Conservation (phyloP, 2,113 vertebrate genomes). For the Forbesichthys papilliferus region DNA sequence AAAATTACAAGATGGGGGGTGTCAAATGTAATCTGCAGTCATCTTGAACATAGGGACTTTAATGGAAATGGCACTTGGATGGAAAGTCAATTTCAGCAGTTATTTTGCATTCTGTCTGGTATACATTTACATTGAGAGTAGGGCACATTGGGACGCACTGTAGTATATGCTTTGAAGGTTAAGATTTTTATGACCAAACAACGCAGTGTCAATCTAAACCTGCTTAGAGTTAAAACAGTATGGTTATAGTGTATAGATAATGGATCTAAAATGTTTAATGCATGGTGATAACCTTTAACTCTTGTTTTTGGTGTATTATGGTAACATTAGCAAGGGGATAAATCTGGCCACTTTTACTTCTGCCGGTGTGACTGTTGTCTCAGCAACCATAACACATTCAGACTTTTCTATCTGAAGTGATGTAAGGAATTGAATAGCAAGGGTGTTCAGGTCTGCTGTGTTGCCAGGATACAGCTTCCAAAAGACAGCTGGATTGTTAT, state of each 20-base stretch:
- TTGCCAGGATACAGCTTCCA: constrained; percentile 73
- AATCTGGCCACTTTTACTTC: constrained; percentile 31
- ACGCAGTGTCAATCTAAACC: no score
- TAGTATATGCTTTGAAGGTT: not conserved
- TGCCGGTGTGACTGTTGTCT: constrained; percentile 31
- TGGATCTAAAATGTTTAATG: not conserved
- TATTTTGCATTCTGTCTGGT: not conserved
- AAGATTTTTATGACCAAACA: not conserved
- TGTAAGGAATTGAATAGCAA: constrained; percentile 63
- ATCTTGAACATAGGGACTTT: not conserved
- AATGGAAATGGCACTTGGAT: not conserved
- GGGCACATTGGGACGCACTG: not conserved
- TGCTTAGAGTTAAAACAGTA: not conserved
- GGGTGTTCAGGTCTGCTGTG: constrained; percentile 66
- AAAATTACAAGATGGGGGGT: not conserved
- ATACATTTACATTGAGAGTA: constrained; percentile 6
- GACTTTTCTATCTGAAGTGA: constrained; percentile 57
- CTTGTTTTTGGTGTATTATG: not conserved
- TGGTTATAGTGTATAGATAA: not conserved
- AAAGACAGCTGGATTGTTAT: constrained; percentile 48
- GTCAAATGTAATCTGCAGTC: not conserved
- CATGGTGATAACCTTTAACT: not conserved
- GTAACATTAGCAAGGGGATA: constrained; percentile 28
- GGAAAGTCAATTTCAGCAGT: not conserved
- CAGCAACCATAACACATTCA: constrained; percentile 53